Conservation (phyloP, 2,113 vertebrate species). For the Sebastes schlegelii region DNA sequence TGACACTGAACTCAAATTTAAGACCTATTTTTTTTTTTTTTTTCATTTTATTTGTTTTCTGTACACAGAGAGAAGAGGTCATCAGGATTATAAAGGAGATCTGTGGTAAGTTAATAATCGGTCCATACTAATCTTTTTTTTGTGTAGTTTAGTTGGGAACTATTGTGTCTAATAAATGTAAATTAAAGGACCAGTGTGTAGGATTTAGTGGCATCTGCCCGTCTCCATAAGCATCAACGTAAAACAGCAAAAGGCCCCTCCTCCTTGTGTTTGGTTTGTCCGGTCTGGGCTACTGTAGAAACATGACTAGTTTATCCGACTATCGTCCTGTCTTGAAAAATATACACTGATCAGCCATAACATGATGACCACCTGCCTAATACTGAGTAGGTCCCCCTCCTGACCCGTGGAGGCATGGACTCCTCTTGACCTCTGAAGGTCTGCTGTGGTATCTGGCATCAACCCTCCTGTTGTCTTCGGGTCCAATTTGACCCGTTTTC, state of each 20-base stretch:
- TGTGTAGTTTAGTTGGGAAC: neutral
- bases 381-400: too few relatives aligned
- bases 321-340: too few relatives aligned
- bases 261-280: neutral
- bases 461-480: too few relatives aligned
- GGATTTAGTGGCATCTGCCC: neutral
- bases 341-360: too few relatives aligned
- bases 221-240: too few relatives aligned
- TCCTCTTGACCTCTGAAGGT: too few relatives aligned
- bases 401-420: too few relatives aligned
- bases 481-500: too few relatives aligned
- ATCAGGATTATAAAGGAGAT: conserved; percentile 90
- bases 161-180: neutral
- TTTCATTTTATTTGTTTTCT: conserved; percentile 28
- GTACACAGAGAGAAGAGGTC: conserved; percentile 88
- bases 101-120: conserved; percentile 84
- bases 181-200: neutral
- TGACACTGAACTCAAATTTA: neutral
- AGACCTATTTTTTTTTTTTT: neutral
- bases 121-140: neutral
- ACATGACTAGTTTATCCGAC: too few relatives aligned
- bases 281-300: neutral
- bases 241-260: neutral
- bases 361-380: too few relatives aligned
- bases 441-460: too few relatives aligned